Percentiles rank a stretch among this genome's conserved stretches.
Conservation (phyloP, 2,797 vertebrate species). For the Valencia hispanica region DNA sequence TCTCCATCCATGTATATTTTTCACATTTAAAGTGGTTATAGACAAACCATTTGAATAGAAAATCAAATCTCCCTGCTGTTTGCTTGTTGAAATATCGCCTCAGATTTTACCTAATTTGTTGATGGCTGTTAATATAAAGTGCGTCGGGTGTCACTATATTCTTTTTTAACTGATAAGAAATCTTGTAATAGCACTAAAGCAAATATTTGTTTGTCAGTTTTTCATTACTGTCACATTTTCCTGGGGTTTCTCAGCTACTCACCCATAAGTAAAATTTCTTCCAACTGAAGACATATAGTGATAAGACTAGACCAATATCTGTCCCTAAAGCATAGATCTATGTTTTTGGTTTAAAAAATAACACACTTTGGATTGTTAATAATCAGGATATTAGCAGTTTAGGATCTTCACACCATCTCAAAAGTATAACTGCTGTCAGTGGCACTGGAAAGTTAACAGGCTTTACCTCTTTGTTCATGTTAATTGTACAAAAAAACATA, state of each 20-base stretch:
- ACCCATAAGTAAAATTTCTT: not conserved
- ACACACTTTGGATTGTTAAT: not conserved
- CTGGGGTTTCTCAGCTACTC: not conserved
- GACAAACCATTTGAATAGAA: constrained; percentile 37
- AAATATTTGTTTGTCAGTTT: constrained; percentile 6
- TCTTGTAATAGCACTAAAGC: constrained; percentile 10
- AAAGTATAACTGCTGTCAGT: too few relatives aligned
- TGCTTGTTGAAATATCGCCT: constrained; percentile 36
- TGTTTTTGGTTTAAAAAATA: too few relatives aligned
- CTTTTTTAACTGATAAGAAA: constrained; percentile 14
- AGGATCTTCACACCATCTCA: too few relatives aligned
- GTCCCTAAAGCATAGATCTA: not conserved
- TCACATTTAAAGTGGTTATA: constrained; percentile 48
- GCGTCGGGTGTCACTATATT: constrained; percentile 1
- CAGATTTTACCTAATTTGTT: constrained; percentile 16
- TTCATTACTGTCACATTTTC: not conserved
- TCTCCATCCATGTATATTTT: constrained; percentile 47
- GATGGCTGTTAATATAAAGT: constrained; percentile 25
- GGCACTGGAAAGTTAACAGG: too few relatives aligned
- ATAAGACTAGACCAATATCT: not conserved
- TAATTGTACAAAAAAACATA: not conserved
- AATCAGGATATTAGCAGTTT: too few relatives aligned
- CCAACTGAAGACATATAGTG: not conserved
- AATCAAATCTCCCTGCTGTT: constrained; percentile 49
- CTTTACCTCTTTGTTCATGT: too few relatives aligned